These are phyloP conservation scores for Phyllostomus discolor DNA, from an alignment of 2,113 vertebrate species.

Conservation along the genomic window DNA sequence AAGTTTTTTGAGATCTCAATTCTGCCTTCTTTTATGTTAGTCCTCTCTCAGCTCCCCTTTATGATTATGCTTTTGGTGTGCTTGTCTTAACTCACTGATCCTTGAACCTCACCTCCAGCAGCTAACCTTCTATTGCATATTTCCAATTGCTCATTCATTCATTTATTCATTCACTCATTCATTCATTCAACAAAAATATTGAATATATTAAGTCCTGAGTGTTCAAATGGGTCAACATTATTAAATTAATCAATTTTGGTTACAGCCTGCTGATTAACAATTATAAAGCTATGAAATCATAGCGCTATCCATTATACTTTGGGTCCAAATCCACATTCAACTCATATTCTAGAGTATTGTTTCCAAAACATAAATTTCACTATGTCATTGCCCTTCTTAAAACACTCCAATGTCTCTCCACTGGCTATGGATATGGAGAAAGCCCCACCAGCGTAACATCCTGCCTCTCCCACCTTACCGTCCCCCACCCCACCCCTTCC, in stretches of 20 bases:
- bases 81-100: neutral
- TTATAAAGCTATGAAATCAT: slow-evolving; percentile 36
- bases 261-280: neutral
- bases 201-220: neutral
- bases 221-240: neutral
- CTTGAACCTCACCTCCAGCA: neutral
- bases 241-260: slow-evolving; percentile 1
- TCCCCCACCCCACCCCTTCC: neutral
- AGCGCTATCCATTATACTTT: slow-evolving; percentile 10
- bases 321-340: slow-evolving; percentile 3
- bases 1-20: neutral
- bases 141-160: slow-evolving; percentile 1
- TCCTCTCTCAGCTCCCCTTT: neutral
- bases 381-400: neutral
- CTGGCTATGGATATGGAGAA: neutral
- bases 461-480: accelerated
- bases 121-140: neutral
- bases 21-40: neutral
- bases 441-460: neutral
- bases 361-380: slow-evolving; percentile 45
- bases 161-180: neutral
- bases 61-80: neutral
- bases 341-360: neutral
- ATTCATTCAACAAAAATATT: neutral
- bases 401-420: neutral